These are phyloP conservation scores for Hyles lineata DNA, from an alignment of 2,888 invertebrate genomes.

Conservation along the genomic window DNA sequence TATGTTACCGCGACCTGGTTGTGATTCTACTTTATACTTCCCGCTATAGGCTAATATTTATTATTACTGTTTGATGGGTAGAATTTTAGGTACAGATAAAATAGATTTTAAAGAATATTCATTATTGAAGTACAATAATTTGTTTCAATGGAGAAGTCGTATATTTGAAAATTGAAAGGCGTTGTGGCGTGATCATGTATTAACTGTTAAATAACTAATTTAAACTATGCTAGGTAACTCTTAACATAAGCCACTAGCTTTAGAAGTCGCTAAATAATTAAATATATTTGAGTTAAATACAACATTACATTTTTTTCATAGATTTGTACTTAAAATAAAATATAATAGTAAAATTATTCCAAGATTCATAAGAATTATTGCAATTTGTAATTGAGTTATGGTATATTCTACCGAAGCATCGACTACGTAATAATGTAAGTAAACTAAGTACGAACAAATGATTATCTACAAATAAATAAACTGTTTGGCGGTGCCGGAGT, in stretches of 20 bases:
- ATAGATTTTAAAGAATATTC: conserved; percentile 21
- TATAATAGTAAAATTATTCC: conserved; percentile 1
- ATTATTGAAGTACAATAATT: not conserved
- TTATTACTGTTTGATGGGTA: conserved; percentile 45
- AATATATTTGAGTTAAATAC: not conserved
- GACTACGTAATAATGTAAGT: conserved; percentile 4
- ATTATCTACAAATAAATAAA: conserved; percentile 47
- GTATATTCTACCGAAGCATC: conserved; percentile 19
- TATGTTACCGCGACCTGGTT: conserved; percentile 76
- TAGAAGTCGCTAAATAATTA: conserved; percentile 10
- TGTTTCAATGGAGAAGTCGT: not conserved
- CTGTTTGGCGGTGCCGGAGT: conserved; percentile 63
- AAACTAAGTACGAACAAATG: conserved; percentile 19
- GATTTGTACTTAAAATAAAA: conserved; percentile 1
- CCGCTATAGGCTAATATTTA: conserved; percentile 57
- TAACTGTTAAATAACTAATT: conserved; percentile 7
- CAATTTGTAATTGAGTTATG: conserved; percentile 16
- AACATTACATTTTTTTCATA: not conserved
- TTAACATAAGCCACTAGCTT: conserved; percentile 6
- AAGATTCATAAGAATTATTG: conserved; percentile 20
- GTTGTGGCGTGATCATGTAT: not conserved
- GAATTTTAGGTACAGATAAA: conserved; percentile 37
- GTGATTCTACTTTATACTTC: conserved; percentile 67
- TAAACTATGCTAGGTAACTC: conserved; percentile 17
- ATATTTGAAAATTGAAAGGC: conserved; percentile 13